Percentiles rank a stretch among this genome's conserved stretches.
These are phyloP conservation scores for Cephus pygmeus DNA, from an alignment of 2,888 invertebrate genomes.

Conservation along the genomic window DNA sequence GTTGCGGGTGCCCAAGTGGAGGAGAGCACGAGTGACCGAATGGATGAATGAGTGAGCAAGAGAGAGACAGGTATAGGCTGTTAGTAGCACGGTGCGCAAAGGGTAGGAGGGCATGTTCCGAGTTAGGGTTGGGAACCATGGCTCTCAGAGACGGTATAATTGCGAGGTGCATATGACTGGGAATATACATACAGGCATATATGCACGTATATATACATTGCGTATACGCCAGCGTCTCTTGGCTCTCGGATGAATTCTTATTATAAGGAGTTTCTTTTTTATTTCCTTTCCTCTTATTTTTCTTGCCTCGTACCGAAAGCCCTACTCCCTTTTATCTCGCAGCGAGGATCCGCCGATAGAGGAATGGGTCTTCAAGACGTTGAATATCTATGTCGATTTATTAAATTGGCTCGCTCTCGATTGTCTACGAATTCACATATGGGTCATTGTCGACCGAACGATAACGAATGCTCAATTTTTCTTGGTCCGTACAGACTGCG, in stretches of 20 bases:
- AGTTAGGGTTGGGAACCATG: slow-evolving; percentile 19
- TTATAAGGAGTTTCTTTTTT: slow-evolving; percentile 27
- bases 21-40: background rate
- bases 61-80: background rate
- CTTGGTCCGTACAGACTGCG: background rate
- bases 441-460: background rate
- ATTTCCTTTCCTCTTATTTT: slow-evolving; percentile 28
- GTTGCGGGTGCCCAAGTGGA: background rate
- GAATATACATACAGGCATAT: background rate
- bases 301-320: slow-evolving; percentile 22
- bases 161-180: slow-evolving; percentile 48
- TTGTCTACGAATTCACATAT: background rate
- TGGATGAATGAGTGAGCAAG: slow-evolving; percentile 3
- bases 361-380: background rate
- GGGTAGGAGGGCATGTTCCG: slow-evolving; percentile 13
- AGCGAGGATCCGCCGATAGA: background rate
- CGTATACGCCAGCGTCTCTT: slow-evolving; percentile 34
- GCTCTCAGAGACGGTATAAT: slow-evolving; percentile 34
- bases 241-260: slow-evolving; percentile 42
- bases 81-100: slow-evolving; percentile 21
- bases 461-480: background rate
- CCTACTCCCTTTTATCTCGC: background rate
- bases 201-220: background rate
- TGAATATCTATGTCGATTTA: background rate
- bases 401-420: background rate